Evolutionary conservation across 2,888 invertebrate genomes (phyloP), one percentile per base, ranked within the genome.

Genomic region (Mesopsocus fuscifrons): DNA sequence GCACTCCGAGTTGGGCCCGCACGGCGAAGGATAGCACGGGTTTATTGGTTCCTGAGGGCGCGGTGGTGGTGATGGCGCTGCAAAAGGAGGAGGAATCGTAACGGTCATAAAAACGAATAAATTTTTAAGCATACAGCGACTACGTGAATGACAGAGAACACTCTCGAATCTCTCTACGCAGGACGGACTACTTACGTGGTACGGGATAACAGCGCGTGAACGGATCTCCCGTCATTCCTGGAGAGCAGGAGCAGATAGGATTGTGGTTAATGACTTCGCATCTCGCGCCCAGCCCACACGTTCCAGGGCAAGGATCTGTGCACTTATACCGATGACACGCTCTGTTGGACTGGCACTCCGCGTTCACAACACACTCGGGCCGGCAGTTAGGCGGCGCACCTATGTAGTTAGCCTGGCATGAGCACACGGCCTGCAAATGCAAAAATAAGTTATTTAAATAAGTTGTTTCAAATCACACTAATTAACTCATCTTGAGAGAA

Each of bases 21-120:
- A 78, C 1, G 76, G 76, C 2, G 71, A 70, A 32, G 74, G 74
- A 3, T 65, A 53, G 51, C 77, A 77, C 2, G 73, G 73, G 50
- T 71, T 54, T 1, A 59, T 53, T 34, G 60, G 60, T 32, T 58
- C 55, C 47, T 55, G 51, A 13, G 59, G 57, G 9, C 47, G 53
- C 21, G 54, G 54, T 16, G 57, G 54, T 18, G 61, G 49, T n/a
- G n/a, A n/a, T 41, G 52, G 54, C 41, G 52, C 55, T 43, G 43
- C 46, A 26, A 26, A 26, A 9, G n/a, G n/a, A n/a, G n/a, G n/a
- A n/a, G n/a, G n/a, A n/a, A n/a, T n/a, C n/a, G n/a, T n/a, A n/a
- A n/a, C n/a, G n/a, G n/a, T n/a, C n/a, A n/a, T n/a, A n/a, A n/a
- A n/a, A n/a, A n/a, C n/a, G n/a, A n/a, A n/a, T n/a, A n/a, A n/a